Evolutionary conservation across 2,113 vertebrate genomes (phyloP), one percentile per base, ranked within the genome.

Genomic region (Marmota monax): DNA sequence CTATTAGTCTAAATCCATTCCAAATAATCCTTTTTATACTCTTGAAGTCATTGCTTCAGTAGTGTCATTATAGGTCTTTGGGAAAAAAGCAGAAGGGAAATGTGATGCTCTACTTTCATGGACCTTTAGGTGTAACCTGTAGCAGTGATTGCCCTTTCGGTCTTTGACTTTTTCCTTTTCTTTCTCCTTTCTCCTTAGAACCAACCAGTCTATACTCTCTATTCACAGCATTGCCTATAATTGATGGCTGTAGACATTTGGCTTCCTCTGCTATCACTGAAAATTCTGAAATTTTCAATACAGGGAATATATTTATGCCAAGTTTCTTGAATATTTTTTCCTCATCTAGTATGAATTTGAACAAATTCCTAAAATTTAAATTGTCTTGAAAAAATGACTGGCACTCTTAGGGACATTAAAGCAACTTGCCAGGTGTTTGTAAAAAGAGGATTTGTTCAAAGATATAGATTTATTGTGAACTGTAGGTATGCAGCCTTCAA

Each of bases 261-360:
- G 3, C 39, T 94, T 85, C 17, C 17, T 95, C 65, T 74, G 42
- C 5, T 72, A 25, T 51, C 69, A 32, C 56, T 93, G 34, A 84
- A 96, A 67, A 70, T 72, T 53, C 12, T 84, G 27, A 63, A 51
- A 37, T 39, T 56, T 87, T 61, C 4, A 22, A 32, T 29, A 53
- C 56, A 61, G 20, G 63, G 14, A 80, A 79, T 61, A 69, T 45
- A 94, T 63, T 95, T 6, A 86, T 84, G 48, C 27, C 16, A 94
- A 79, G 32, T 14, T 69, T 88, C 77, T 94, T 80, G 22, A 86
- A 78, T 84, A 37, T 61, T 86, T 61, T 87, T 89, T 70, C 34
- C 2, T 29, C 37, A 70, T 69, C 32, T 23, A 56, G 17, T 80
- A 83, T 34, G 65, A 91, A 84, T 39, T 14, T 58, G 18, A 74